Base-by-base conservation (phyloP, 2,113 vertebrate genomes). In the Atlantisia rogersi region DNA sequence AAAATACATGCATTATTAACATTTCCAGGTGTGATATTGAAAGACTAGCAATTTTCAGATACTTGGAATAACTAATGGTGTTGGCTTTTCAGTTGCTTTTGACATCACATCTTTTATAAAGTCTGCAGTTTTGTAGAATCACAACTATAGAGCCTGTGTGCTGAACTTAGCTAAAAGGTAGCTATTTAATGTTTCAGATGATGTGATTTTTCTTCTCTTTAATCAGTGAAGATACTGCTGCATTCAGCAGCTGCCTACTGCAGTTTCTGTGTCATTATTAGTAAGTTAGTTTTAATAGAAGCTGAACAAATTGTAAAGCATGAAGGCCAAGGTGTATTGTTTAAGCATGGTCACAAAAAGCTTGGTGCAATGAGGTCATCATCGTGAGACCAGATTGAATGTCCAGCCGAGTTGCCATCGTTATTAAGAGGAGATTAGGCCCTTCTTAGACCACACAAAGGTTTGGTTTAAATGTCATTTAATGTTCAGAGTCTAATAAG, bases 81-180 rank as follows among this genome's bases (percentile, higher is more conserved):
- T 76, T 88, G 63, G 11, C 67, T 92, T 95, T 95, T 93, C 35
- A 50, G 58, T 82, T 94, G 70, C 75, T 90, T 92, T 95, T 90
- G 32, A 40, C 55, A 74, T 62, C 42, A 80, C 5, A 50, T 21
- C 24, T 82, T 92, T 82, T 53, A 58, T 31, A 77, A 93, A 65
- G 48, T 18, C 52, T 78, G 60, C 74, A 53, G 62, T 91, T 92
- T 44, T 80, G 28, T 40, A 50, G 37, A 73, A 26, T 80, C 24
- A 3, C 0, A 0, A 9, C 73, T 63, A 2, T 19, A 56, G 48
- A 85, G 35, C 4, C 25, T 75, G 24, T 77, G 40, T 77, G 65
- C 67, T 88, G 75, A 63, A 67, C 1, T 0, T 53, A 88, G 50
- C 55, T 82, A 67, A 93, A 62, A 16, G 65, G 63, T 55, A 74